Evolutionary conservation across 2,888 invertebrate genomes (phyloP).

Genomic region (Mycogona germanica): DNA sequence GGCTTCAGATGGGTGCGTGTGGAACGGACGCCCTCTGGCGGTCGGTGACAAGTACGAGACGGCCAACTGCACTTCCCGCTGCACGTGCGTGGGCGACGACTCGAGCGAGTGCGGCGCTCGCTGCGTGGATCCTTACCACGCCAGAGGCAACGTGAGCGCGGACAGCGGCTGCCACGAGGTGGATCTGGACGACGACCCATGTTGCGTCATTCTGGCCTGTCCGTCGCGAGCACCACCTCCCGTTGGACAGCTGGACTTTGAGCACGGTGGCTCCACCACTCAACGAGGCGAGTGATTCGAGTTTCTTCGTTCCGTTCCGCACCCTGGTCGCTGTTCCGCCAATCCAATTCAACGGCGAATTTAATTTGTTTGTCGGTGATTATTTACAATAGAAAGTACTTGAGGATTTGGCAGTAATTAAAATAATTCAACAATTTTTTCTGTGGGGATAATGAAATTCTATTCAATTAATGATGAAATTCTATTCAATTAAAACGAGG

Average conservation of each 20-base stretch:
- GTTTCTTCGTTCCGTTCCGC: slow-evolving; percentile 15
- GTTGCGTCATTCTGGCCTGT: slow-evolving; percentile 25
- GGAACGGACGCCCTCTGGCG: slow-evolving; percentile 23
- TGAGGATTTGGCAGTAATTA: no score
- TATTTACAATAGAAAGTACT: no score
- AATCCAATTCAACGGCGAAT: not conserved
- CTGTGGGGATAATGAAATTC: no score
- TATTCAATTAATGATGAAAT: no score
- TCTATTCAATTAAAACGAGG: no score
- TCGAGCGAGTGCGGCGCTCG: slow-evolving; percentile 23
- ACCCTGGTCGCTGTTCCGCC: not conserved
- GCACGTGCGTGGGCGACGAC: slow-evolving; percentile 23
- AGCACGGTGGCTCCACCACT: not conserved
- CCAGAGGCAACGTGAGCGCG: slow-evolving; percentile 20
- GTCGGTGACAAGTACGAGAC: slow-evolving; percentile 22
- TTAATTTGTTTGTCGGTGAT: not conserved
- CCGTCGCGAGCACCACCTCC: not conserved
- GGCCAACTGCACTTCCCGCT: slow-evolving; percentile 23
- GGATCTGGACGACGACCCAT: slow-evolving; percentile 23
- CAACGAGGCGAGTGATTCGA: slow-evolving; percentile 22
- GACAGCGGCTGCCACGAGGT: slow-evolving; percentile 23
- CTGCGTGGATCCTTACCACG: slow-evolving; percentile 23
- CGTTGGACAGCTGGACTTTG: not conserved
- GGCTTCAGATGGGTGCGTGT: slow-evolving; percentile 28
- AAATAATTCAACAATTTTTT: no score